phyloP scores from a whole-genome alignment of 2,888 invertebrate species.

The Nematopogon swammerdamellus region DNA sequence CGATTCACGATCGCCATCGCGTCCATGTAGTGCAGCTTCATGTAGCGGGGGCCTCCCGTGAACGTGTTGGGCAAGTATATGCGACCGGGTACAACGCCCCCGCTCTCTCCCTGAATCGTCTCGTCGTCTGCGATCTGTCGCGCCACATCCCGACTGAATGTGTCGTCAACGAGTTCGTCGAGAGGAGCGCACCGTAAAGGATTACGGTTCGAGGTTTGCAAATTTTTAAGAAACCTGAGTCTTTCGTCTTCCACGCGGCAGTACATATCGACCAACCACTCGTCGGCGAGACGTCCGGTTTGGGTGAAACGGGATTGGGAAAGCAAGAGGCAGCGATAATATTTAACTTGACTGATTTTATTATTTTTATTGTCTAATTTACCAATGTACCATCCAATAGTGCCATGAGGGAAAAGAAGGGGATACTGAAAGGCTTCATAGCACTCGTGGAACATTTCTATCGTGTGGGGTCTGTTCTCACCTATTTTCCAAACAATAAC shows the following conservation, averaged over 20 bases:
- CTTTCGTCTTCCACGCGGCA: slow-evolving; percentile 7
- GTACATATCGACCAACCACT: slow-evolving; percentile 9
- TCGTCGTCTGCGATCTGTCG: background rate
- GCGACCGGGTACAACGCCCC: slow-evolving; percentile 3
- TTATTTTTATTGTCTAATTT: slow-evolving; percentile 2
- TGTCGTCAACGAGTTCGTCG: background rate
- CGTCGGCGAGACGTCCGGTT: slow-evolving; percentile 6
- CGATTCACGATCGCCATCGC: slow-evolving; percentile 7
- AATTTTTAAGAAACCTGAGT: too few species aligned
- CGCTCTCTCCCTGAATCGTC: slow-evolving; percentile 2
- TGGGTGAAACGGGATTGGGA: slow-evolving; percentile 5
- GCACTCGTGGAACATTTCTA: slow-evolving; percentile 6
- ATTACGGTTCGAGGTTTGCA: background rate
- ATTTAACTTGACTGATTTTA: slow-evolving; percentile 5
- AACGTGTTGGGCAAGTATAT: slow-evolving; percentile 6
- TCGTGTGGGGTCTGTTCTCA: slow-evolving; percentile 4
- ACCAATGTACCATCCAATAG: slow-evolving; percentile 4
- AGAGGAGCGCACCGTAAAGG: background rate
- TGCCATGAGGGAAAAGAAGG: slow-evolving; percentile 3
- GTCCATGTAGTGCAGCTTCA: slow-evolving; percentile 7
- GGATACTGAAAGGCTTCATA: slow-evolving; percentile 7
- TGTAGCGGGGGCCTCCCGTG: slow-evolving; percentile 7
- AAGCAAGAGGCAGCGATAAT: slow-evolving; percentile 5
- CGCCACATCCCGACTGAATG: too few species aligned
- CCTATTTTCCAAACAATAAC: slow-evolving; percentile 10